A percentile compares a stretch with the other conserved stretches of the same genome.
Evolutionary conservation across 2,888 invertebrate species (phyloP).

Genomic region (Gymnoscelis rufifasciata): DNA sequence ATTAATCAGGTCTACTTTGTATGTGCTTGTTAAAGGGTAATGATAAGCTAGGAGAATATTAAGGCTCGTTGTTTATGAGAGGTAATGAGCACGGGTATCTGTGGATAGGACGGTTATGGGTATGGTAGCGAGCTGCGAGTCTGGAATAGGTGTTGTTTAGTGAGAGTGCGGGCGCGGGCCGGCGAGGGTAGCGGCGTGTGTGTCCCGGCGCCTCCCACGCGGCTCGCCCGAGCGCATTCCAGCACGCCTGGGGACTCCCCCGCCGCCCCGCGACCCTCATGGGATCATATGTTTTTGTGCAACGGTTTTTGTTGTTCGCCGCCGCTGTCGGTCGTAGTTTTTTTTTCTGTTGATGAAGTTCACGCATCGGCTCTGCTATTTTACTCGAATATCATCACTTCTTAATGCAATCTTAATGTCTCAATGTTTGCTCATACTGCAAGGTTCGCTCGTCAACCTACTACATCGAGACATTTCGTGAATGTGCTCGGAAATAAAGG

Average conservation of each 20-base stretch:
- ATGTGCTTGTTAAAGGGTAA: background rate
- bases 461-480: no score
- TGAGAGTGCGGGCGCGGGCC: conserved; percentile 28
- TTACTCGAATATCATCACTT: conserved; percentile 64
- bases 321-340: conserved; percentile 68
- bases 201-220: conserved; percentile 76
- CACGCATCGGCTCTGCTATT: conserved; percentile 74
- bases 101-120: conserved; percentile 15
- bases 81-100: no score
- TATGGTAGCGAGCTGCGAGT: conserved; percentile 45
- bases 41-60: no score
- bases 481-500: background rate
- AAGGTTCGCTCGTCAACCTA: no score
- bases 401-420: conserved; percentile 19
- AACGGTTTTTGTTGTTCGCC: conserved; percentile 79
- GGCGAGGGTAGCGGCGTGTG: conserved; percentile 61
- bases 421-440: conserved; percentile 11
- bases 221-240: conserved; percentile 76
- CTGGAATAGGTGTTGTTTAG: conserved; percentile 58
- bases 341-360: conserved; percentile 68
- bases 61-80: no score
- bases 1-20: background rate
- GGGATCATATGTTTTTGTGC: conserved; percentile 80
- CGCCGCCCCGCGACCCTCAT: conserved; percentile 63
- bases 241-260: conserved; percentile 71